A percentile compares a stretch with the other conserved stretches of the same genome.
These are phyloP conservation scores for Phyto melanocephala DNA, from an alignment of 2,888 invertebrate genomes.

Conservation along the genomic window DNA sequence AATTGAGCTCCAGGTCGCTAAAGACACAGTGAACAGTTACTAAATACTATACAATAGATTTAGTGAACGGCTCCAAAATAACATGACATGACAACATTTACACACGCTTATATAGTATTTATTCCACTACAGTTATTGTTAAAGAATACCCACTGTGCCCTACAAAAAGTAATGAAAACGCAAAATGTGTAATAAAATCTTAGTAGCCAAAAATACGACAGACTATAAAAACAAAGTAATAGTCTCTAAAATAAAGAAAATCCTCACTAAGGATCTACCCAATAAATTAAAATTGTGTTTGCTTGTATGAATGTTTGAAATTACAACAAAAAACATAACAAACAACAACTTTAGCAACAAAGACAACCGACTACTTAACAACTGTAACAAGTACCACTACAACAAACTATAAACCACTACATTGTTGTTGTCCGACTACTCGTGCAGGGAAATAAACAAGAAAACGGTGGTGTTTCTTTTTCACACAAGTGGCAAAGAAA, in stretches of 20 bases:
- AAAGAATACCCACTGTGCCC: background rate
- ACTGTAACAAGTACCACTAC: background rate
- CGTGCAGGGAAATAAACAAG: constrained; percentile 3
- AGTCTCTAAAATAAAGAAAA: constrained; percentile 13
- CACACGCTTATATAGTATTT: too few species aligned
- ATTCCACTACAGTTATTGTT: too few species aligned
- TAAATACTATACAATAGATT: too few species aligned
- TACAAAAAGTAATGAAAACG: background rate
- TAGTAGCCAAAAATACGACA: background rate
- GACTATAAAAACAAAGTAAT: background rate
- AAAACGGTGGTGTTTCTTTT: constrained; percentile 46
- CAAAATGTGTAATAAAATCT: background rate
- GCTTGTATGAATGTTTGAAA: too few species aligned
- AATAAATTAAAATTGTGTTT: constrained; percentile 48
- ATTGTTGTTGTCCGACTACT: background rate
- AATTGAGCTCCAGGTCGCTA: too few species aligned
- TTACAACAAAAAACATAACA: constrained; percentile 2
- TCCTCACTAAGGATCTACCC: constrained; percentile 17
- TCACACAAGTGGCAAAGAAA: constrained; percentile 41
- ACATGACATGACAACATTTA: too few species aligned
- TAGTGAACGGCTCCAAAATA: too few species aligned
- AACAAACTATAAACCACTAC: constrained; percentile 23
- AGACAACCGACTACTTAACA: background rate
- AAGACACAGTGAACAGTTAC: too few species aligned
- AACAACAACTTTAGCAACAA: background rate